Evolutionary conservation across 2,113 vertebrate species (phyloP).

Genomic region (Saimiri boliviensis): DNA sequence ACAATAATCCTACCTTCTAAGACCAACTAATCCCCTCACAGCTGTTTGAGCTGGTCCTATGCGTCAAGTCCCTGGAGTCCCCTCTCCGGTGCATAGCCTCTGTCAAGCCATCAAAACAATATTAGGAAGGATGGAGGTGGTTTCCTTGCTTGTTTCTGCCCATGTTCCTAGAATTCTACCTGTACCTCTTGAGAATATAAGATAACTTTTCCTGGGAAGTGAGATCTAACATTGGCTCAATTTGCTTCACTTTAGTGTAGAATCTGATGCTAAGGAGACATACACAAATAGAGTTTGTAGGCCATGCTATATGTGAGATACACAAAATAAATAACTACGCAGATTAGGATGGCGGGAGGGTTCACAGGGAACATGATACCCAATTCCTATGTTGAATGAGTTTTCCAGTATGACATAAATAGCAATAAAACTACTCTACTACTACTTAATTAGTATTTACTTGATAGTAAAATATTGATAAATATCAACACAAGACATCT

Average conservation of each 20-base stretch:
- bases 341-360: neutral
- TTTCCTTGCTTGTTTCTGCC: neutral
- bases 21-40: slow-evolving; percentile 45
- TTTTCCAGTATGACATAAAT: neutral
- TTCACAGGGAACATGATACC: neutral
- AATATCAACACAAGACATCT: neutral
- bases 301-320: neutral
- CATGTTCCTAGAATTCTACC: neutral
- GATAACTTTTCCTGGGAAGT: neutral
- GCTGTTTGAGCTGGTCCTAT: slow-evolving; percentile 4
- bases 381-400: neutral
- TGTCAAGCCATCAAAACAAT: neutral
- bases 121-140: neutral
- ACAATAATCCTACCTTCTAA: slow-evolving; percentile 49
- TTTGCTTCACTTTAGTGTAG: neutral
- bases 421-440: neutral
- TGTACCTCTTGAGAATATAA: neutral
- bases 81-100: neutral
- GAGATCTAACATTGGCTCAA: neutral
- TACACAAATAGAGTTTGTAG: neutral
- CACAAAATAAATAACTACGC: neutral
- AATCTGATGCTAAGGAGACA: neutral
- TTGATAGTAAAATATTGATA: neutral
- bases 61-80: neutral
- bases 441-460: neutral